These are phyloP conservation scores for Limnephilus lunatus DNA, from an alignment of 2,888 invertebrate genomes.

Conservation along the genomic window DNA sequence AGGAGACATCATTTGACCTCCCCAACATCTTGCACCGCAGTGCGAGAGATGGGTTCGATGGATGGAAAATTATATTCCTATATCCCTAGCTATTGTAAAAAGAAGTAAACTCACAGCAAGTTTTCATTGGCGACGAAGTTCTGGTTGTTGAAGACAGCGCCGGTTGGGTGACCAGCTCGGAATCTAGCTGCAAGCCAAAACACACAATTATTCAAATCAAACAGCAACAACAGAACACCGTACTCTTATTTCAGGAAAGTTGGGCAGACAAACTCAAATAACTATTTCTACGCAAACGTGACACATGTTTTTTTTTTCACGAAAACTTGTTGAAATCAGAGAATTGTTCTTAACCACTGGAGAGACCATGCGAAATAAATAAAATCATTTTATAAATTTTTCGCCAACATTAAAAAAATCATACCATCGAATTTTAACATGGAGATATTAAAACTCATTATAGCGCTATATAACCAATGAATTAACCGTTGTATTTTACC, in stretches of 20 bases:
- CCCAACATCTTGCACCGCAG: too few species aligned
- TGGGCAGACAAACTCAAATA: background rate
- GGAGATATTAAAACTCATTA: too few species aligned
- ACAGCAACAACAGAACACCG: background rate
- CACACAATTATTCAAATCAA: conserved; percentile 15
- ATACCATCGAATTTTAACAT: too few species aligned
- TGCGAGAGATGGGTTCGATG: too few species aligned
- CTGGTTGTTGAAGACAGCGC: conserved; percentile 52
- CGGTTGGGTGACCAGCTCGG: conserved; percentile 43
- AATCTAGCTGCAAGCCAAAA: conserved; percentile 52
- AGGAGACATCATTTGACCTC: too few species aligned
- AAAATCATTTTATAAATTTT: too few species aligned
- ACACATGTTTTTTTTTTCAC: background rate
- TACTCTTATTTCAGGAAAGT: background rate
- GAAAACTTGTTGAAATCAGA: background rate
- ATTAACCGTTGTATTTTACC: too few species aligned
- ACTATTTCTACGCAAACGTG: background rate
- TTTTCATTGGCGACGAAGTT: conserved; percentile 47
- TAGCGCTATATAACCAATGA: too few species aligned
- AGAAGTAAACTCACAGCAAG: conserved; percentile 50
- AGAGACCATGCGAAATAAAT: too few species aligned
- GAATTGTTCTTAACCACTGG: background rate
- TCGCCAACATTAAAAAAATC: too few species aligned
- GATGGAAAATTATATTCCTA: too few species aligned
- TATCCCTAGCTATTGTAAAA: background rate